Evolutionary conservation across 2,113 vertebrate genomes (phyloP).

Genomic region (Prunella himalayana): DNA sequence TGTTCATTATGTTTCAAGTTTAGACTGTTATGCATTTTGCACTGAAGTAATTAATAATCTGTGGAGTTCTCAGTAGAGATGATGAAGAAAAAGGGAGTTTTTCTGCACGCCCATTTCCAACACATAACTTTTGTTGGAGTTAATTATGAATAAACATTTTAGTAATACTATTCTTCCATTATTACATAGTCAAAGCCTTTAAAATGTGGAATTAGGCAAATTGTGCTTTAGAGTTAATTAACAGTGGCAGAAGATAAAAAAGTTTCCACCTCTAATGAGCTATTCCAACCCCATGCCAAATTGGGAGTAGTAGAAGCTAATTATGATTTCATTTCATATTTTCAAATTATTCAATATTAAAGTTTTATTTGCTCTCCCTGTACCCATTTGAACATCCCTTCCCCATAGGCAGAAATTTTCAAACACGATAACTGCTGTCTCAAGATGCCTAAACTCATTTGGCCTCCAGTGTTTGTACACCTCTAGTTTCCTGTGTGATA

Average conservation of each 20-base stretch:
- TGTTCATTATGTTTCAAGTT: not conserved
- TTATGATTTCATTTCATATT: not conserved
- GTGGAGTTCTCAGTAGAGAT: not conserved
- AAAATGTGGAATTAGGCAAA: not conserved
- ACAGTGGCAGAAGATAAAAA: not conserved
- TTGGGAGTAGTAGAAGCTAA: not conserved
- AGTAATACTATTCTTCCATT: not conserved
- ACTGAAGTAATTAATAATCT: not conserved
- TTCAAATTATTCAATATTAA: not conserved
- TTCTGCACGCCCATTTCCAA: not conserved
- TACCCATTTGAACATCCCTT: not conserved
- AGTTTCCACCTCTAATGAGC: not conserved
- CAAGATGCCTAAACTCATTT: not conserved
- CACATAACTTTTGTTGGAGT: not conserved
- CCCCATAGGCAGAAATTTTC: not conserved
- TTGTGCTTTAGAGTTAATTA: not conserved
- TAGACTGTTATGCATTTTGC: not conserved
- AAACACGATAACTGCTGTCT: not conserved
- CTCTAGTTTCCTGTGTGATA: not conserved
- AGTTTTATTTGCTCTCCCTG: not conserved
- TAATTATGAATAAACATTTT: not conserved
- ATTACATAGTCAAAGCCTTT: not conserved
- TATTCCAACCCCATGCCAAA: not conserved
- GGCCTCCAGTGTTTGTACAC: not conserved
- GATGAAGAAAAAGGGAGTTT: not conserved